Evolutionary conservation across 1,140 invertebrate genomes (phyloP), one percentile per base, ranked within the genome.

Genomic region (Gonatopus flavifemur): DNA sequence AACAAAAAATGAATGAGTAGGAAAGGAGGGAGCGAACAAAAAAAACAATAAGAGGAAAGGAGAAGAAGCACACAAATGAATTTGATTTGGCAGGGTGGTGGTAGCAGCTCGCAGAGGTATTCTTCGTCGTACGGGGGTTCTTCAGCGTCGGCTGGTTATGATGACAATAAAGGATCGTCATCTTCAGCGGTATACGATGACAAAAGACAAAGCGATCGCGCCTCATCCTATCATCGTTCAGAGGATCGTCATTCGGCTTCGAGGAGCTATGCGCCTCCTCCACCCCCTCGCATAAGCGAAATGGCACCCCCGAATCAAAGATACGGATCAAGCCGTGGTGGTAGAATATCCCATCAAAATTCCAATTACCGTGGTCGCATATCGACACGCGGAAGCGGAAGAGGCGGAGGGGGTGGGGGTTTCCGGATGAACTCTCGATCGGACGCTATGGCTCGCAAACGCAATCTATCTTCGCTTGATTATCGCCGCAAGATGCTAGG

Each of bases 1-100:
- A 49, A 54, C 41, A 40, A 31, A 52, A 61, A 35, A 49, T 25
- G 22, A 48, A 45, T 49, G 51, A 41, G 38, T 55, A 57, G 45
- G 45, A 59, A 44, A 43, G 41, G 50, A 46, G 47, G 45, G 46
- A 48, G 48, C 33, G 47, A 57, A 55, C 3, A 22, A 53, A 10
- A 50, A 55, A 58, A 51, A 64, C 25, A 55, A 50, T 36, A 48
- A 55, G 35, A 55, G 49, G 49, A 57, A 62, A 56, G 49, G 49
- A 57, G 42, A 62, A 59, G 44, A 57, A 66, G 64, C 69, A 66
- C 67, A 70, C 69, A 76, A 72, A 64, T 74, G 61, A 74, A 66
- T 75, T 76, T 76, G 65, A 71, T 75, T 76, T 75, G 67, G 70
- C 72, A 76, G 74, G 70, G 70, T 54, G 68, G 67, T 62, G 59